Base-by-base conservation (phyloP, 2,797 vertebrate species). In the Rhynchonycteris naso region DNA sequence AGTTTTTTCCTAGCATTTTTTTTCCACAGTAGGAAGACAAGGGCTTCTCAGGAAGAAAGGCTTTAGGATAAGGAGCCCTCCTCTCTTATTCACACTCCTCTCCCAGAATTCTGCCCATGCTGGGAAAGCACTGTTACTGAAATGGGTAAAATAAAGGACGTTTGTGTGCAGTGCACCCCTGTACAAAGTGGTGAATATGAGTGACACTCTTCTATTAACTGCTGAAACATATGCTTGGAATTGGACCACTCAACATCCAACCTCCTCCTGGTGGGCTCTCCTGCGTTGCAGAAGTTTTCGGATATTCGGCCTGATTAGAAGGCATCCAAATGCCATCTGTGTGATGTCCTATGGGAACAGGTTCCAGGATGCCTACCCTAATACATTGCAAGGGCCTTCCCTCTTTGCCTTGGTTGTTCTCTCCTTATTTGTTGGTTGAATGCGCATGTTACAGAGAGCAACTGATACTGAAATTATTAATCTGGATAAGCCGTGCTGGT, bases 1-100 rank as follows among this genome's bases (percentile, higher is more conserved):
- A 26, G 88, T 94, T 96, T 87, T 75, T 78, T 81, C 24, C 61
- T 43, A n/a, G 82, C 38, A 38, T 30, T 63, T 80, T 35, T 79
- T 79, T 58, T 35, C n/a, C 56, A 74, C 61, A n/a, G 21, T 54
- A 83, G 89, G 75, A 61, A 96, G 79, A 19, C 59, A 88, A 14
- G 90, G 24, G 24, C 21, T 80, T 30, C 22, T 12, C 7, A 65
- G 69, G 94, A 93, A 90, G 58, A 90, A 89, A 81, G 50, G 22
- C 6, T 88, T 83, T 86, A 18, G 24, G 33, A 38, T 24, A 50
- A 65, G 15, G 30, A 38, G 2, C 43, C 8, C 12, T 35, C 47
- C 26, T 83, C 6, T 88, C 63, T 81, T 47, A 56, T 26, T 54
- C 28, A 80, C 1, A 21, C 5, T 61, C 10, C 9, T 84, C 30